A percentile compares a stretch with the other conserved stretches of the same genome.
Conservation (phyloP, 2,888 invertebrate species). For the Coleophora deauratella region DNA sequence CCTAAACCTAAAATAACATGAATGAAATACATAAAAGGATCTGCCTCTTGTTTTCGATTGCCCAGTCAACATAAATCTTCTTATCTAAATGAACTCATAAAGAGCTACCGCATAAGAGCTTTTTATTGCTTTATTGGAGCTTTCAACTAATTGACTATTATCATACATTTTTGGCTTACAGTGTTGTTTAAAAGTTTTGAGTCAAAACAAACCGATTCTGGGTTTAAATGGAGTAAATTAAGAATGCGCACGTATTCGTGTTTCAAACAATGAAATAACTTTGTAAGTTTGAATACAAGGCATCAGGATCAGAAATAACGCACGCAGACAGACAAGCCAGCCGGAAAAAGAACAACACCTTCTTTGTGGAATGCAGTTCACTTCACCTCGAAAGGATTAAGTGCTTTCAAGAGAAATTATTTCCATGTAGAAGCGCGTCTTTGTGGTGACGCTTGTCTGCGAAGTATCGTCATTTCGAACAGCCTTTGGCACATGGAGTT, state of each 20-base stretch:
- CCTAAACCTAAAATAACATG: background rate
- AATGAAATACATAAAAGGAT: too few species aligned
- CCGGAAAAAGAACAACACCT: constrained; percentile 36
- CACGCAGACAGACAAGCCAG: constrained; percentile 21
- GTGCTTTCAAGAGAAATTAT: constrained; percentile 39
- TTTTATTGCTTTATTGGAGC: constrained; percentile 50
- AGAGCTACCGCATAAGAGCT: constrained; percentile 40
- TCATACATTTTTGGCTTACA: constrained; percentile 33
- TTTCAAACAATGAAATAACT: constrained; percentile 41
- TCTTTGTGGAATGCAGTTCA: constrained; percentile 45
- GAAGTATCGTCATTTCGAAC: background rate
- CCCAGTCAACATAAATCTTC: constrained; percentile 30
- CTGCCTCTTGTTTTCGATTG: too few species aligned
- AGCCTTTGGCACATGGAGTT: too few species aligned
- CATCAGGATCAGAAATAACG: constrained; percentile 39
- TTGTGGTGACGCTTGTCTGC: constrained; percentile 10
- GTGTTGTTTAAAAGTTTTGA: constrained; percentile 32
- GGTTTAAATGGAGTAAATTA: constrained; percentile 41
- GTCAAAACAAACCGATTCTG: constrained; percentile 40
- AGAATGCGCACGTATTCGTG: constrained; percentile 7
- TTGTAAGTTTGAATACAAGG: constrained; percentile 21
- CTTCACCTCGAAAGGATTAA: constrained; percentile 44
- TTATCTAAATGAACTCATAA: constrained; percentile 47
- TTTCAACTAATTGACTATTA: constrained; percentile 47
- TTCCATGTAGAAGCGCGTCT: constrained; percentile 29